Conservation (phyloP, 2,797 vertebrate genomes). For the Meriones psammophilus region DNA sequence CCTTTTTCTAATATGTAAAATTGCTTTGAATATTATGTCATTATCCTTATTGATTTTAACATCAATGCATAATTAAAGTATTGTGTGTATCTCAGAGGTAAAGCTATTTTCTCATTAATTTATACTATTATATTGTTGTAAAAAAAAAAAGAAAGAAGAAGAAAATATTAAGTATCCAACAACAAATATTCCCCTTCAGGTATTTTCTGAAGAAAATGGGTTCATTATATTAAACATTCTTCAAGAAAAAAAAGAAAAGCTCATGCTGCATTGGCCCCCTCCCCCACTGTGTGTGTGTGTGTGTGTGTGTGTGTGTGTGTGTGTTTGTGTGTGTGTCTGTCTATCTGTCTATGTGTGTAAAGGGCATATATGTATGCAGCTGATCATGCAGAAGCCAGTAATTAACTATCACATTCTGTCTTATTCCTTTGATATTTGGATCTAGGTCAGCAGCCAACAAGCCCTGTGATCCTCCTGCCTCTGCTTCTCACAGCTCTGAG, state of each 20-base stretch:
- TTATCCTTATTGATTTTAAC: neutral
- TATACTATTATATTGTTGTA: neutral
- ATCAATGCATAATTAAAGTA: slow-evolving; percentile 9
- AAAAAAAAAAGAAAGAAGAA: neutral
- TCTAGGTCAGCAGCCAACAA: neutral
- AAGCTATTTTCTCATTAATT: neutral
- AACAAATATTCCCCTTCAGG: neutral
- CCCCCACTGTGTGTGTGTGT: neutral
- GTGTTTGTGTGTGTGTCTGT: neutral
- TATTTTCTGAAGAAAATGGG: slow-evolving; percentile 36
- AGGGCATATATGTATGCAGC: neutral
- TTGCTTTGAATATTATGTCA: neutral
- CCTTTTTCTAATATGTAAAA: slow-evolving; percentile 11
- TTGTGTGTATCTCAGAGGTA: neutral
- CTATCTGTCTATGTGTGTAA: neutral
- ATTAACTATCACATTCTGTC: neutral
- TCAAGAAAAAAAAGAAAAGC: neutral
- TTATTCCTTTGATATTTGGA: neutral
- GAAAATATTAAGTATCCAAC: neutral
- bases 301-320: neutral
- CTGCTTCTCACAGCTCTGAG: neutral
- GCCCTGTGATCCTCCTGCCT: neutral
- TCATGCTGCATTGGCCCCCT: neutral
- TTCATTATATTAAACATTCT: slow-evolving; percentile 15
- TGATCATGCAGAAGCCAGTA: neutral